phyloP scores from a whole-genome alignment of 2,113 vertebrate genomes.

The Speoplatyrhinus poulsoni region DNA sequence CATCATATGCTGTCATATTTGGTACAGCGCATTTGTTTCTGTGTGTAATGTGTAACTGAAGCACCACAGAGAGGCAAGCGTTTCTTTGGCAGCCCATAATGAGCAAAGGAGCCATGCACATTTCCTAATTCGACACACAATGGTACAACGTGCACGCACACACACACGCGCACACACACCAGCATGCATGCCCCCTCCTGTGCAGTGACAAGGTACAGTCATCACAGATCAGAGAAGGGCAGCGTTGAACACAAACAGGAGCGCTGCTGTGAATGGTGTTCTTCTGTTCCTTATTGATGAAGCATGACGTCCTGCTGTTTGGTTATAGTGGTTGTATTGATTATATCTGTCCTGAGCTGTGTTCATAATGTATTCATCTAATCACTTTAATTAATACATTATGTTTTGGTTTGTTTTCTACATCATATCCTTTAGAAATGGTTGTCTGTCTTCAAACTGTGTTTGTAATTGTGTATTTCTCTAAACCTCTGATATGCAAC shows the following conservation, averaged over 20 bases:
- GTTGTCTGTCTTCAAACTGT: not conserved
- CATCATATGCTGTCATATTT: conserved; percentile 1
- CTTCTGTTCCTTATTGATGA: conserved; percentile 19
- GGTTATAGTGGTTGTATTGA: not conserved
- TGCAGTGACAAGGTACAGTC: not conserved
- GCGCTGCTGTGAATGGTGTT: conserved; percentile 24
- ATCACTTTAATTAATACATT: too few species aligned
- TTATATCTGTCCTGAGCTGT: too few species aligned
- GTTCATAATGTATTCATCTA: too few species aligned
- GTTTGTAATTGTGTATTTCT: not conserved
- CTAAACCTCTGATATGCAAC: too few species aligned
- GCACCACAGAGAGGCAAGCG: conserved; percentile 33
- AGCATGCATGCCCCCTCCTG: conserved; percentile 2
- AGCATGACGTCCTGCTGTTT: not conserved
- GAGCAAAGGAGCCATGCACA: conserved; percentile 51
- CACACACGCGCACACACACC: not conserved
- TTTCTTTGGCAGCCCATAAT: conserved; percentile 45
- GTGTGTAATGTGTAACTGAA: conserved; percentile 21
- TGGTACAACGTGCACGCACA: conserved; percentile 10
- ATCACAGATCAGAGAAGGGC: conserved; percentile 10
- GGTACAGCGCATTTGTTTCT: not conserved
- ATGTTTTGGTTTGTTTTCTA: too few species aligned
- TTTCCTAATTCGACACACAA: conserved; percentile 52
- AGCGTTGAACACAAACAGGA: conserved; percentile 20
- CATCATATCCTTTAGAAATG: not conserved